phyloP scores from a whole-genome alignment of 2,113 vertebrate species.

The Sphaerodactylus townsendi region DNA sequence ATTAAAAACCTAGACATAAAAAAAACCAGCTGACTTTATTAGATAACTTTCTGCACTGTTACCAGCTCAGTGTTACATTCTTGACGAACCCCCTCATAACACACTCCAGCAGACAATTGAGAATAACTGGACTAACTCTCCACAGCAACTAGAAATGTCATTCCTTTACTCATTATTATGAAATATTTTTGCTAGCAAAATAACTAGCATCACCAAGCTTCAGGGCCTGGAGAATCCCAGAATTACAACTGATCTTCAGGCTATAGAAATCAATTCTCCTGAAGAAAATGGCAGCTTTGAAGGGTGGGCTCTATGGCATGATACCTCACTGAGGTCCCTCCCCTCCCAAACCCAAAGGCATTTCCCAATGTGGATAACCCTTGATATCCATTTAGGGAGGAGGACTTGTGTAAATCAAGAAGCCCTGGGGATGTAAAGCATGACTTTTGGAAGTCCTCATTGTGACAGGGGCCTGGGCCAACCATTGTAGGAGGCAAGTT shows the following conservation, averaged over 20 bases:
- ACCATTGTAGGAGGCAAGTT: not conserved
- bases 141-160: not conserved
- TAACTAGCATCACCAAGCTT: no score
- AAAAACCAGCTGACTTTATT: slow-evolving; percentile 8
- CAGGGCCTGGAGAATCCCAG: no score
- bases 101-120: slow-evolving; percentile 15
- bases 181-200: not conserved
- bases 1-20: slow-evolving; percentile 53
- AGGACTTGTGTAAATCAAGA: not conserved
- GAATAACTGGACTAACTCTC: not conserved
- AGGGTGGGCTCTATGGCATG: no score
- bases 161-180: not conserved
- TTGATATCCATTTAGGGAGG: no score
- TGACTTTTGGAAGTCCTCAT: not conserved
- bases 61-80: slow-evolving; percentile 41
- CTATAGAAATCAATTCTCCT: no score
- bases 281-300: no score
- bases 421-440: not conserved
- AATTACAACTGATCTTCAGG: no score
- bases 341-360: no score
- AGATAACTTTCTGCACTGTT: slow-evolving; percentile 18
- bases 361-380: no score
- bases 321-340: no score
- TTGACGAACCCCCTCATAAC: slow-evolving; percentile 28
- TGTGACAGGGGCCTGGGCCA: not conserved